phyloP scores from a whole-genome alignment of 2,797 vertebrate species.

The Karalla daura region DNA sequence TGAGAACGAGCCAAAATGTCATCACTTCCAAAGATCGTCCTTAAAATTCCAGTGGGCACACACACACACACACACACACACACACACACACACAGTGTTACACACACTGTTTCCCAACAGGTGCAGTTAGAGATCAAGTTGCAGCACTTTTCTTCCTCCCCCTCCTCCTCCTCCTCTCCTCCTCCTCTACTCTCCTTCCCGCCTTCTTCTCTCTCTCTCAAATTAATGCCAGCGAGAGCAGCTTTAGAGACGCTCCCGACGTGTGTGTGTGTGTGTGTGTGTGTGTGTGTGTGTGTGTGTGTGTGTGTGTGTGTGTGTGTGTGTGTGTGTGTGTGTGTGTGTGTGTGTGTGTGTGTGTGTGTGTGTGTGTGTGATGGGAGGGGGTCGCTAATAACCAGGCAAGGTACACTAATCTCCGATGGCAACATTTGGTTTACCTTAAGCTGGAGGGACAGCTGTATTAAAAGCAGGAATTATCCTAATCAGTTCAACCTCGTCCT shows the following conservation, averaged over 20 bases:
- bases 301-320: not conserved
- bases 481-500: slow-evolving; percentile 81
- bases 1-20: slow-evolving; percentile 38
- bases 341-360: slow-evolving; percentile 74
- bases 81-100: slow-evolving; percentile 45
- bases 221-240: slow-evolving; percentile 79
- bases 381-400: slow-evolving; percentile 93
- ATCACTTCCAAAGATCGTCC: slow-evolving; percentile 28
- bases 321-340: slow-evolving; percentile 77
- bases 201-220: slow-evolving; percentile 80
- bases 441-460: slow-evolving; percentile 92
- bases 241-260: slow-evolving; percentile 86
- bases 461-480: slow-evolving; percentile 84
- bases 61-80: slow-evolving; percentile 22
- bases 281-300: slow-evolving; percentile 76
- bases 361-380: slow-evolving; percentile 65
- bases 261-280: slow-evolving; percentile 74
- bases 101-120: slow-evolving; percentile 85
- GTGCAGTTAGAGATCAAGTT: slow-evolving; percentile 95
- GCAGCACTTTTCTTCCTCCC: slow-evolving; percentile 79
- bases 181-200: no score
- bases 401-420: slow-evolving; percentile 99
- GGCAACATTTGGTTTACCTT: slow-evolving; percentile 99
- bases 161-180: slow-evolving; percentile 18
- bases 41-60: slow-evolving; percentile 37